Percentiles rank a stretch among this genome's conserved stretches.
These are phyloP conservation scores for Lamellibrachia luymesi DNA, from an alignment of 1,140 invertebrate species.

Conservation along the genomic window DNA sequence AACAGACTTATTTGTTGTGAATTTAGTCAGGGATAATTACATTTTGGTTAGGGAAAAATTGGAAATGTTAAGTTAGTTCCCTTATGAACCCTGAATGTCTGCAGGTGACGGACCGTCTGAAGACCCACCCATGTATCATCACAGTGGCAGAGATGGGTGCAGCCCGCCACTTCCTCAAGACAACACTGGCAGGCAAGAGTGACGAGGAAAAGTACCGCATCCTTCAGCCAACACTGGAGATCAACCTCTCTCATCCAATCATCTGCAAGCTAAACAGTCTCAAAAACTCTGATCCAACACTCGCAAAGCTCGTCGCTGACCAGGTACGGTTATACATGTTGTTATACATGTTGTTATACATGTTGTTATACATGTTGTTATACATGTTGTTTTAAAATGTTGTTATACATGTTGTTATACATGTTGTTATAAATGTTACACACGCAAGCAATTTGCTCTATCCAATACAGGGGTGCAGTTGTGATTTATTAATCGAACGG, in stretches of 20 bases:
- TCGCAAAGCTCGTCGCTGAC: slow-evolving; percentile 81
- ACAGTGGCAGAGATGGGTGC: slow-evolving; percentile 95
- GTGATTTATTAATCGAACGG: no score
- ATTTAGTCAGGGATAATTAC: no score
- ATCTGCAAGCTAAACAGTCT: slow-evolving; percentile 84
- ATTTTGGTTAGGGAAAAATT: no score
- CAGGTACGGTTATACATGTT: slow-evolving; percentile 64
- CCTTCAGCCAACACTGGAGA: slow-evolving; percentile 86
- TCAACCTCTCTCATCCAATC: slow-evolving; percentile 90
- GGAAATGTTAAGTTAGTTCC: background rate
- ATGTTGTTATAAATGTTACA: background rate
- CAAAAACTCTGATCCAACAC: slow-evolving; percentile 70
- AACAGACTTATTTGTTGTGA: no score
- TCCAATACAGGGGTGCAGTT: no score
- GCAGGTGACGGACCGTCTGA: slow-evolving; percentile 75
- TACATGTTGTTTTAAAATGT: no score
- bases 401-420: no score
- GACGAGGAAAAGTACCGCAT: slow-evolving; percentile 84
- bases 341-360: no score
- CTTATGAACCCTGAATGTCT: background rate
- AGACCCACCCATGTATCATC: slow-evolving; percentile 88
- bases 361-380: no score
- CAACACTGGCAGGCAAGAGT: slow-evolving; percentile 78
- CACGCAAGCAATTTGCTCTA: no score
- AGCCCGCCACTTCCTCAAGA: slow-evolving; percentile 88